Percentiles rank a stretch among this genome's conserved stretches.
These are phyloP conservation scores for Mobula birostris DNA, from an alignment of 2,113 vertebrate genomes.

Conservation along the genomic window DNA sequence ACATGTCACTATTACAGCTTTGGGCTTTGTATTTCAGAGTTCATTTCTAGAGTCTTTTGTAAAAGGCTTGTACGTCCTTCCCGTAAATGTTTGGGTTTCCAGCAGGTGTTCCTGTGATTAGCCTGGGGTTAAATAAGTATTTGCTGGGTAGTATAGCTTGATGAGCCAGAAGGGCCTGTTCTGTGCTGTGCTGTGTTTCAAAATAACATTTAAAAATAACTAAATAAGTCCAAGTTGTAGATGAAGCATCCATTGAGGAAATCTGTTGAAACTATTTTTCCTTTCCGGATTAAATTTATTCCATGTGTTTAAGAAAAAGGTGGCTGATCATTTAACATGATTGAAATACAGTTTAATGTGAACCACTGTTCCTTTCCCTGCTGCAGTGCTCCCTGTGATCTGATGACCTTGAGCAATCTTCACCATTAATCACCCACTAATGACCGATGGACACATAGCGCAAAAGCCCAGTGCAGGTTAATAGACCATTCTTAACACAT, in stretches of 20 bases:
- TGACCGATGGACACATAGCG: not conserved
- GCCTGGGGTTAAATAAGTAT: too few relatives aligned
- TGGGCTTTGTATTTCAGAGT: too few relatives aligned
- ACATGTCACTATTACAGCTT: too few relatives aligned
- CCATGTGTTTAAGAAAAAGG: not conserved
- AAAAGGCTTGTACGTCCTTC: too few relatives aligned
- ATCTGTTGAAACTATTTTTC: not conserved
- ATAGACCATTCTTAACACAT: constrained; percentile 25
- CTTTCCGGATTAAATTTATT: not conserved
- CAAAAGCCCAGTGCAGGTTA: not conserved
- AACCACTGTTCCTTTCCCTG: not conserved
- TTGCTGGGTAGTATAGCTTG: too few relatives aligned
- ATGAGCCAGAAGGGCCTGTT: too few relatives aligned
- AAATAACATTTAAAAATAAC: not conserved
- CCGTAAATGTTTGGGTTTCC: too few relatives aligned
- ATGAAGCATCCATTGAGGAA: not conserved
- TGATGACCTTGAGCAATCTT: constrained; percentile 7
- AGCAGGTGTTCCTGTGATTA: too few relatives aligned
- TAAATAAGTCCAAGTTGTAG: not conserved
- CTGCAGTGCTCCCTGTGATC: not conserved
- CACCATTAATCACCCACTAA: not conserved
- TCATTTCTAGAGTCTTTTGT: too few relatives aligned
- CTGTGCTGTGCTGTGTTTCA: too few relatives aligned
- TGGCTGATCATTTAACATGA: not conserved
- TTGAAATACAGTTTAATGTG: constrained; percentile 2